Evolutionary conservation across 2,888 invertebrate species (phyloP).

Genomic region (Oscheius onirici): DNA sequence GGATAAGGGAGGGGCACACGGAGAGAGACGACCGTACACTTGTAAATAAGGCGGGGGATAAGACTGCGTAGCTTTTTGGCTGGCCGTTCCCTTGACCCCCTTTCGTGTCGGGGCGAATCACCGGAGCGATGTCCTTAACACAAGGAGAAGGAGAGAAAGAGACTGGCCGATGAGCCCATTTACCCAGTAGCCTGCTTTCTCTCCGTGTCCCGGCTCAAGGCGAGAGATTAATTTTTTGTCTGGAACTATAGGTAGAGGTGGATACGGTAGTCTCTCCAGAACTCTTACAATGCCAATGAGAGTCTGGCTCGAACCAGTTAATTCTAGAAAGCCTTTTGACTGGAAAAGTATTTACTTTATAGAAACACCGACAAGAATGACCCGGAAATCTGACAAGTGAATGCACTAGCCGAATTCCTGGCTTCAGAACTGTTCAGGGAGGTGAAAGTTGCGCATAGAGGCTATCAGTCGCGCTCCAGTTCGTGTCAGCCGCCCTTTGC

Average conservation of each 20-base stretch:
- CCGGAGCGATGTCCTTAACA: slow-evolving; percentile 29
- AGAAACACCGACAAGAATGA: too few species aligned
- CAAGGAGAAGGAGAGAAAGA: neutral
- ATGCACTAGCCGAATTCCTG: too few species aligned
- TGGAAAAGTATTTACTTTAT: too few species aligned
- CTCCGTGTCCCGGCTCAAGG: neutral
- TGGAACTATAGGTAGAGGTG: too few species aligned
- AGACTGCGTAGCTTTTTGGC: slow-evolving; percentile 22
- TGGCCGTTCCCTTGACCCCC: slow-evolving; percentile 31
- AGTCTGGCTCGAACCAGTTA: too few species aligned
- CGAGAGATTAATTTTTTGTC: too few species aligned
- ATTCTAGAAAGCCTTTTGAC: too few species aligned
- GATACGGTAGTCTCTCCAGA: too few species aligned
- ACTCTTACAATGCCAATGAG: too few species aligned
- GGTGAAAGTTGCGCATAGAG: slow-evolving; percentile 13
- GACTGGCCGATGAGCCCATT: slow-evolving; percentile 16
- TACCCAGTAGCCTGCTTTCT: slow-evolving; percentile 30
- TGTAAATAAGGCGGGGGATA: slow-evolving; percentile 27
- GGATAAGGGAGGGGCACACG: neutral
- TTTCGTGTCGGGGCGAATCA: slow-evolving; percentile 9
- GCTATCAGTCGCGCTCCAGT: slow-evolving; percentile 33
- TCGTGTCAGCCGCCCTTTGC: slow-evolving; percentile 15
- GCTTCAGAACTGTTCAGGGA: neutral
- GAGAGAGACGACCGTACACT: slow-evolving; percentile 22
- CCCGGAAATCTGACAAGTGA: too few species aligned